Conservation (phyloP, 2,113 vertebrate species). For the Elephantulus edwardii region DNA sequence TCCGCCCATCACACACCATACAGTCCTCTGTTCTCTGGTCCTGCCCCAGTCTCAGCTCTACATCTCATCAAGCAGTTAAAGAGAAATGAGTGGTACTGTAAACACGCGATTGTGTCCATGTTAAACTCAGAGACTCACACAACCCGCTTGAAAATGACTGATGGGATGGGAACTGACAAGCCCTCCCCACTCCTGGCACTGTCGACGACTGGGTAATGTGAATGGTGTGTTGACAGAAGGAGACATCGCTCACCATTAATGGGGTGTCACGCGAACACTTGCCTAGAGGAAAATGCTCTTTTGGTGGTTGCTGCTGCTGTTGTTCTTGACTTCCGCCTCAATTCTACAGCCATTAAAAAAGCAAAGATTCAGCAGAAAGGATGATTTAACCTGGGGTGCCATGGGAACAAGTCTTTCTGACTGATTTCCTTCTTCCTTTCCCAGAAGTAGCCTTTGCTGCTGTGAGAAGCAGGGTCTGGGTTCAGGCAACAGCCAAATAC, state of each 20-base stretch:
- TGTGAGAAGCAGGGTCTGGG: background rate
- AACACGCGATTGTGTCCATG: background rate
- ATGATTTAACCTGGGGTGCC: background rate
- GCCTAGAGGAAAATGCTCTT: slow-evolving; percentile 78
- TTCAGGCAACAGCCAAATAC: background rate
- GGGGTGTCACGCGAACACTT: slow-evolving; percentile 50
- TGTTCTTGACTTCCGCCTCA: slow-evolving; percentile 54
- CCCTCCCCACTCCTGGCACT: slow-evolving; percentile 29
- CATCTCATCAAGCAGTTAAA: background rate
- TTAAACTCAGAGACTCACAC: slow-evolving; percentile 1
- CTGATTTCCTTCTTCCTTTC: background rate
- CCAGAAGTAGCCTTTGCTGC: background rate
- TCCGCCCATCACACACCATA: background rate
- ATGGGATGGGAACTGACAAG: slow-evolving; percentile 66
- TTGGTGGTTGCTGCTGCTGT: background rate
- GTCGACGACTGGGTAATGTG: background rate
- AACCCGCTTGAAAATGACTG: slow-evolving; percentile 36
- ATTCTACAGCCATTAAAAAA: slow-evolving; percentile 69
- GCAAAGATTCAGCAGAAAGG: slow-evolving; percentile 77
- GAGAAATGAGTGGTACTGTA: background rate
- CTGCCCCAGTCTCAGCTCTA: background rate
- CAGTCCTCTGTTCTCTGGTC: background rate
- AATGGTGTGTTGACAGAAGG: slow-evolving; percentile 48
- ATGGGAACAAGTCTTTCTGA: background rate
- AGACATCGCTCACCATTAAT: slow-evolving; percentile 73